Conservation (phyloP, 1,140 invertebrate genomes). For the Papilio aristodemus region DNA sequence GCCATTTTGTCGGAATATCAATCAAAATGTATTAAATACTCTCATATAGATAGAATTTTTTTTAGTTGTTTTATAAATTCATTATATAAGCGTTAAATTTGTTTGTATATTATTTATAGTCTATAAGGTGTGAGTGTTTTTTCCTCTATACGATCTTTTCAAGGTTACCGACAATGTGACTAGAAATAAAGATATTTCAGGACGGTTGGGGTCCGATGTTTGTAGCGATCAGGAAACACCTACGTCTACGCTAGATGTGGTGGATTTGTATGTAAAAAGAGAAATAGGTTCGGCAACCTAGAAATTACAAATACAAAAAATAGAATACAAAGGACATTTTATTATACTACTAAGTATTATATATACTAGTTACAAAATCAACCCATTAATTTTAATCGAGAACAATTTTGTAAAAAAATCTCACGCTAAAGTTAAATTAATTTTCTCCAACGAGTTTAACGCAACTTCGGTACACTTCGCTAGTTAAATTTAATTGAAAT, state of each 20-base stretch:
- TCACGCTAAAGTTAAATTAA: slow-evolving; percentile 20
- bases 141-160: no score
- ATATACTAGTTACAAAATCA: slow-evolving; percentile 8
- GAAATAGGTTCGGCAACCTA: no score
- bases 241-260: no score
- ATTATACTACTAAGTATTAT: neutral
- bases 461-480: slow-evolving; percentile 12
- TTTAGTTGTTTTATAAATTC: no score
- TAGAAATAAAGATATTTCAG: no score
- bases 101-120: no score
- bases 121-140: no score
- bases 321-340: neutral
- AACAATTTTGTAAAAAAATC: slow-evolving; percentile 3
- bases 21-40: slow-evolving; percentile 18
- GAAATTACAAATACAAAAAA: neutral
- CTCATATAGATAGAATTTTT: neutral
- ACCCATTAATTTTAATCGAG: slow-evolving; percentile 14
- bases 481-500: slow-evolving; percentile 24
- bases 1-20: slow-evolving; percentile 18
- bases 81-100: no score
- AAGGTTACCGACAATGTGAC: no score
- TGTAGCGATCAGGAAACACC: no score
- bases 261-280: no score
- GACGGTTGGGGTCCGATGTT: no score
- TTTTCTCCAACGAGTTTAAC: slow-evolving; percentile 24